Base-by-base conservation (phyloP, 2,797 vertebrate genomes). In the Sebastes elongatus region DNA sequence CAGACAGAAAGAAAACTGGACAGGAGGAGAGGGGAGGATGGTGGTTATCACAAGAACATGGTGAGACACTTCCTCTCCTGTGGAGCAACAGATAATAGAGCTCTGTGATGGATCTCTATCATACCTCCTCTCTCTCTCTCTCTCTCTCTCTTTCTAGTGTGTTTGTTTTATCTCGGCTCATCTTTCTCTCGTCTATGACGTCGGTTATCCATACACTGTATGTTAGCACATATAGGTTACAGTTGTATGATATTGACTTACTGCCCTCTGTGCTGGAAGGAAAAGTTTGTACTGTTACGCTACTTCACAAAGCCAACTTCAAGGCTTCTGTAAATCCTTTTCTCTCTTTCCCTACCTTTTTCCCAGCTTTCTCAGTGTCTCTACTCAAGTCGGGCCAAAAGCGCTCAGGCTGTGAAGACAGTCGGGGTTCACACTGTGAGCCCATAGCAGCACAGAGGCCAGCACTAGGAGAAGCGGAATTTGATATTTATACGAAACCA, bases 401-500 rank as follows among this genome's bases (percentile, higher is more conserved):
- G 72, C 49, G 35, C 35, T 78, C 33, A 18, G 33, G 55, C 73
- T 77, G 77, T 49, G 72, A 81, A 42, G 74, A 70, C 59, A 83
- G 60, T 72, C 56, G 38, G 60, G 16, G 62, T 52, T 88, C 83
- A 85, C 23, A 77, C 84, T 81, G 85, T 52, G 83, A 59, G 66
- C 61, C 73, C 67, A 70, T 4, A 65, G 64, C 76, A n/a, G 80
- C 59, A 75, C 74, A 69, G 64, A 78, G 68, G 80, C 61, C 80
- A 23, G 56, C 55, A 71, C 23, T 52, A 69, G 59, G 53, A 86
- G 75, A 74, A 78, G 56, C 28, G 56, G 14, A 76, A 83, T 84
- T 68, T 72, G 65, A 87, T 88, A 87, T 91, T 85, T 88, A 86
- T 70, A 86, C 67, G 9, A 85, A 87, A 86, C 87, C 79, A 32